Evolutionary conservation across 2,888 invertebrate genomes (phyloP).

Genomic region (Sinodicranocentrus sp.): DNA sequence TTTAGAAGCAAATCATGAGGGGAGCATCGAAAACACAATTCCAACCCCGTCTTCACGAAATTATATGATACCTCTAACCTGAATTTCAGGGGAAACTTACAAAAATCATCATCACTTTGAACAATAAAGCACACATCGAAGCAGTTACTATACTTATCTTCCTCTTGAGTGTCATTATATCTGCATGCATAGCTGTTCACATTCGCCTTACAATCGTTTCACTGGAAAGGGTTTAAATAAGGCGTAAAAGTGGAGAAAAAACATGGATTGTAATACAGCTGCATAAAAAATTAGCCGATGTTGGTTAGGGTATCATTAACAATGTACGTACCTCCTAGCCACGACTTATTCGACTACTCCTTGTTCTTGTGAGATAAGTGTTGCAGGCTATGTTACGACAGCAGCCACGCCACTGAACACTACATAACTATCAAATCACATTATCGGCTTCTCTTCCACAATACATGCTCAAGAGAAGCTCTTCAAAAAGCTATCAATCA

Average conservation of each 20-base stretch:
- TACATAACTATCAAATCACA: constrained; percentile 58
- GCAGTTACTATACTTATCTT: too few relatives aligned
- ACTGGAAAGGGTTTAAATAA: constrained; percentile 5
- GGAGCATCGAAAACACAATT: neutral
- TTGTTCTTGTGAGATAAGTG: too few relatives aligned
- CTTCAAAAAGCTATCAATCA: constrained; percentile 64
- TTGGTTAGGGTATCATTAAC: constrained; percentile 9
- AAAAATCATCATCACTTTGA: too few relatives aligned
- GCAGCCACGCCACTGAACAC: too few relatives aligned
- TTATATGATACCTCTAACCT: neutral
- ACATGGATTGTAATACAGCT: constrained; percentile 3
- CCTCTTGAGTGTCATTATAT: too few relatives aligned
- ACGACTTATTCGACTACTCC: too few relatives aligned
- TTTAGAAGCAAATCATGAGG: constrained; percentile 12
- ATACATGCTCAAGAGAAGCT: constrained; percentile 1
- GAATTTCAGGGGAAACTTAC: too few relatives aligned
- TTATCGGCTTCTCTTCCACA: constrained; percentile 43
- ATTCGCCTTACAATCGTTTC: neutral
- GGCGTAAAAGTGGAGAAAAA: neutral
- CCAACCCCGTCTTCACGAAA: neutral
- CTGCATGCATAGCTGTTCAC: too few relatives aligned
- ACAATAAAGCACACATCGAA: too few relatives aligned
- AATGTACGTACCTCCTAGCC: neutral
- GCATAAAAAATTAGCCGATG: constrained; percentile 3
- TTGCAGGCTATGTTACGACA: too few relatives aligned